phyloP scores from a whole-genome alignment of 2,797 vertebrate genomes.

The Nyctalus aviator region DNA sequence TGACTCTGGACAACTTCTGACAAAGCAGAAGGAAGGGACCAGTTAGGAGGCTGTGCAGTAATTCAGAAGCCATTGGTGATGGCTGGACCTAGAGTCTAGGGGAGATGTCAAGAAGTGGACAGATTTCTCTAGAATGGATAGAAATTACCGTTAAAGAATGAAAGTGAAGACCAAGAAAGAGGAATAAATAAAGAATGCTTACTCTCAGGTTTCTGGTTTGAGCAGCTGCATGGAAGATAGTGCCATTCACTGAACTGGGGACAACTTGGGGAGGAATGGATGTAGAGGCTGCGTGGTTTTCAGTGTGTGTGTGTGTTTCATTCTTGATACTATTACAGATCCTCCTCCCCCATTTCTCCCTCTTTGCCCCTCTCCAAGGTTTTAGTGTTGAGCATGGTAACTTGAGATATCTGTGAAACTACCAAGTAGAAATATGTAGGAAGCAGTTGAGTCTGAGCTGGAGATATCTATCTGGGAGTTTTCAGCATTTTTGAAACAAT shows the following conservation, averaged over 20 bases:
- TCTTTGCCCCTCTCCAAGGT: neutral
- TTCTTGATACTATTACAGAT: neutral
- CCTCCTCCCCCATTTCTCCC: too few species aligned
- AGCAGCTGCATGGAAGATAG: neutral
- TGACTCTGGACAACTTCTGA: constrained; percentile 1
- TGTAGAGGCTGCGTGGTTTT: neutral
- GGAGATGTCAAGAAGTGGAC: neutral
- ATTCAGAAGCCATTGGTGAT: neutral
- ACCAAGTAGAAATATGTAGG: neutral
- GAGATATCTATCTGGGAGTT: neutral
- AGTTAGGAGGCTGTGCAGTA: neutral
- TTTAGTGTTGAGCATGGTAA: neutral
- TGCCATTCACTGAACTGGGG: neutral
- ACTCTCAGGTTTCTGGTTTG: neutral
- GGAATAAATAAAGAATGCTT: neutral
- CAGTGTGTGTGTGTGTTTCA: neutral
- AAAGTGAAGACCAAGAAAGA: neutral
- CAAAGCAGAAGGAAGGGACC: neutral
- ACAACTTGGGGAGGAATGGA: neutral
- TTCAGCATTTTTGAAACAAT: constrained; percentile 23
- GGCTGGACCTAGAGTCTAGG: neutral
- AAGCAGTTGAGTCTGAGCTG: neutral
- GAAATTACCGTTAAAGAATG: neutral
- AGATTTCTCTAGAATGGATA: neutral
- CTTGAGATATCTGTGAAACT: neutral